Base-by-base conservation (phyloP, 2,888 invertebrate species). In the Pomacea canaliculata region DNA sequence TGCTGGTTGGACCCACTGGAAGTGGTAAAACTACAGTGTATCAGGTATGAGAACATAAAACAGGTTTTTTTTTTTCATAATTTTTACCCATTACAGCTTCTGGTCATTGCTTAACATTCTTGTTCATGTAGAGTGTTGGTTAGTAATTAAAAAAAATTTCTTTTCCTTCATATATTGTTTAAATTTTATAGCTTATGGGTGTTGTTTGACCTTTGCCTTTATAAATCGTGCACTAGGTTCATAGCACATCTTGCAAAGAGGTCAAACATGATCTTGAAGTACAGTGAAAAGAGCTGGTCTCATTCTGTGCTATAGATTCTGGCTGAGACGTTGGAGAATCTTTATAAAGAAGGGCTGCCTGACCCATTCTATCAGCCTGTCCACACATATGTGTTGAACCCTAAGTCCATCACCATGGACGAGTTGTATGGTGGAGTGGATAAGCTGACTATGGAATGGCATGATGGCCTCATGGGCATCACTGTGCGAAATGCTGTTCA, bases 1-100 rank as follows among this genome's bases (percentile, higher is more conserved):
- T 97, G 96, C 91, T 96, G 80, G 96, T 97, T 0, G 97, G 97
- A 0, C 96, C 96, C 0, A 96, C 96, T 0, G 96, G 96, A 0
- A 94, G 96, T 5, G 97, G 96, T 7, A 97, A 97, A 90, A 94
- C 95, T 0, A 93, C 94, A 0, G 93, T 95, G 13, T 92, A 96
- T 73, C 92, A 93, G 83, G 95, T 63, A 63, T 56, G 10, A 16
- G 51, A 56, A 56, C 51, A 56, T 16, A 56, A 56, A 51, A 13
- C 51, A 0, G 16, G 16, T 56, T 16, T 56, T 16, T 7, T 56
- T 37, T 37, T 16, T 13, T 3, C 51, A 13, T 7, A 56, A 56
- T 56, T 56, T 16, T 56, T 56, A 16, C 16, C 51, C 51, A 16
- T 2, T 56, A 37, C 37, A 37, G 37, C 37, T 37, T 37, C 37